Base-by-base conservation (phyloP, 2,888 invertebrate genomes). In the Calliopum simillimum region DNA sequence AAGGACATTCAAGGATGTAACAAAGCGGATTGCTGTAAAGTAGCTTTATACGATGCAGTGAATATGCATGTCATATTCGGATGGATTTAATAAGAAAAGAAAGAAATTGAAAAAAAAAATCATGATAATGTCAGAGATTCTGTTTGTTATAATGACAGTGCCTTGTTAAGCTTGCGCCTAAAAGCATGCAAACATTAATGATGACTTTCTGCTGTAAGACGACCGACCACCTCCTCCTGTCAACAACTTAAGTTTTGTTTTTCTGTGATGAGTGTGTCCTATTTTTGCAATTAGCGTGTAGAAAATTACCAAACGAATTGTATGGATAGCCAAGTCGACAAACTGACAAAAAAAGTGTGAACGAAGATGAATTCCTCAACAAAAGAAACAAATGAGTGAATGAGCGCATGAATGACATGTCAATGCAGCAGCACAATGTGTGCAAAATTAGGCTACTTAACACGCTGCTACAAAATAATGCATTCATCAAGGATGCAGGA, bases 121-220 rank as follows among this genome's bases (percentile, higher is more conserved):
- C 61, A 68, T 69, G 73, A 78, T 72, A 76, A 76, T 77, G 78
- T 74, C 75, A 77, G 73, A 56, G 73, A 33, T 33, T n/a, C n/a
- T n/a, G n/a, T n/a, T 33, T 33, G 33, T 33, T 33, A 33, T 33
- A 33, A 33, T 33, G 4, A 8, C 33, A 8, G 5, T 2, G 33
- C 33, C 5, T 33, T 33, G 33, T 33, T 33, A 8, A 33, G 33
- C 33, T 33, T 33, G 33, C 8, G 33, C 33, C 33, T 6, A 33
- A 8, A 33, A 33, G 33, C 8, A 33, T 8, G 33, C 33, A 33
- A 33, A 33, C 33, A 33, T 33, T 33, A 33, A 33, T 33, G 33
- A 33, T 33, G 33, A 33, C 8, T 33, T 33, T 33, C 33, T 33
- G 5, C 8, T 33, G 33, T 8, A 33, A 33, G 33, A 33, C 33